phyloP scores from a whole-genome alignment of 2,113 vertebrate species.

The Copsychus sechellarum region DNA sequence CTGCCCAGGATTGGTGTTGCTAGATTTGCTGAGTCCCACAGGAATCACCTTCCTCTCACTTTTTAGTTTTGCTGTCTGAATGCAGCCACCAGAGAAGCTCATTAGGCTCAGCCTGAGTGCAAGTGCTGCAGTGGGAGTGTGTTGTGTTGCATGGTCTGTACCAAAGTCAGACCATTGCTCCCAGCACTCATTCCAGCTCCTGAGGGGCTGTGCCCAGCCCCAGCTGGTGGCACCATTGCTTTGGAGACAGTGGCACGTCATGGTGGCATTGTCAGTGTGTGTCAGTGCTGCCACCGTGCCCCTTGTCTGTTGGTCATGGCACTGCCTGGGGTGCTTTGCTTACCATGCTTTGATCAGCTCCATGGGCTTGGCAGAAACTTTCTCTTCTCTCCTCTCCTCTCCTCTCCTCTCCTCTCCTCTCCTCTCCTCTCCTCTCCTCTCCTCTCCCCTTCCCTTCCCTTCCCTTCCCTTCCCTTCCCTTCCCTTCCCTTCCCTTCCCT shows the following conservation, averaged over 20 bases:
- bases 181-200: fast-evolving
- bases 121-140: fast-evolving
- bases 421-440: too few relatives aligned
- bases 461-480: too few relatives aligned
- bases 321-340: background rate
- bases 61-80: background rate
- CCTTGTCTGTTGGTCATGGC: background rate
- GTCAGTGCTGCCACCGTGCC: background rate
- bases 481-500: too few relatives aligned
- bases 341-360: background rate
- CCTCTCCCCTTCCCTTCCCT: too few relatives aligned
- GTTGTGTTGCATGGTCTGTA: fast-evolving
- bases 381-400: fast-evolving
- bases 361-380: background rate
- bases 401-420: too few relatives aligned
- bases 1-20: background rate
- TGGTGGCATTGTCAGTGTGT: fast-evolving
- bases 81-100: background rate
- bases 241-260: background rate
- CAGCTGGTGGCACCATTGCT: background rate
- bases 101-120: background rate
- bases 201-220: background rate
- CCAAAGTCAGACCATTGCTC: background rate
- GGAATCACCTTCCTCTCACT: background rate
- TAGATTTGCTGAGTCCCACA: background rate